Evolutionary conservation across 1,140 invertebrate species (phyloP).

Genomic region (Drosophila burlai): DNA sequence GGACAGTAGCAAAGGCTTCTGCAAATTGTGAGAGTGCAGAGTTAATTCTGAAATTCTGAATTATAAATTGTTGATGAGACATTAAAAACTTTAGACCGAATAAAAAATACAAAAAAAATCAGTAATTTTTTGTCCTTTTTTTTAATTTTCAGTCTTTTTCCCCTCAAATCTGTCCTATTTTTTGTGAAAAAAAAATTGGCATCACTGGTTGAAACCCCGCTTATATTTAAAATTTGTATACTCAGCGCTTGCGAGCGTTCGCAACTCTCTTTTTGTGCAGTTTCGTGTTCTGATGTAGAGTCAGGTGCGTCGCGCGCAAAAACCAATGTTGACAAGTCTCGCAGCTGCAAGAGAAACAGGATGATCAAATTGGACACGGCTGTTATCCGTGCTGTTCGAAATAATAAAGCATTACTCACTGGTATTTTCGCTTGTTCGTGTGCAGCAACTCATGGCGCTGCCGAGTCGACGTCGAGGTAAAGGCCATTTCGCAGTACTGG

Average conservation of each 20-base stretch:
- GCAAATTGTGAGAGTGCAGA: too few species aligned
- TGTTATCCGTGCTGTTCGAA: neutral
- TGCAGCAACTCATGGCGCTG: conserved; percentile 59
- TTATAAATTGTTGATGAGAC: too few species aligned
- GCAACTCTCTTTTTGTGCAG: conserved; percentile 40
- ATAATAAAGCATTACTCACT: conserved; percentile 34
- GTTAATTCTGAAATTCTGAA: too few species aligned
- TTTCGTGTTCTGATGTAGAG: conserved; percentile 44
- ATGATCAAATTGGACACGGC: neutral
- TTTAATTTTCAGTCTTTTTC: too few species aligned
- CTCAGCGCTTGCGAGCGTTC: neutral
- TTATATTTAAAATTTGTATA: neutral
- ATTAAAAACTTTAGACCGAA: too few species aligned
- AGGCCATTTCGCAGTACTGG: conserved; percentile 89
- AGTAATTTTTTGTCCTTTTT: too few species aligned
- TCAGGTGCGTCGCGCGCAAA: conserved; percentile 48
- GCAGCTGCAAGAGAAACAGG: conserved; percentile 41
- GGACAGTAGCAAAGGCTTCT: too few species aligned
- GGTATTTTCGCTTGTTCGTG: conserved; percentile 46
- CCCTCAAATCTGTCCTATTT: too few species aligned
- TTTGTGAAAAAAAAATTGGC: too few species aligned
- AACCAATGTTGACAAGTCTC: conserved; percentile 62
- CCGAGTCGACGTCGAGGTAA: conserved; percentile 85
- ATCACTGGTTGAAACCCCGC: too few species aligned
- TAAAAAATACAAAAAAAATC: too few species aligned